Conservation (phyloP, 2,888 invertebrate genomes). For the Geophilus truncorum region DNA sequence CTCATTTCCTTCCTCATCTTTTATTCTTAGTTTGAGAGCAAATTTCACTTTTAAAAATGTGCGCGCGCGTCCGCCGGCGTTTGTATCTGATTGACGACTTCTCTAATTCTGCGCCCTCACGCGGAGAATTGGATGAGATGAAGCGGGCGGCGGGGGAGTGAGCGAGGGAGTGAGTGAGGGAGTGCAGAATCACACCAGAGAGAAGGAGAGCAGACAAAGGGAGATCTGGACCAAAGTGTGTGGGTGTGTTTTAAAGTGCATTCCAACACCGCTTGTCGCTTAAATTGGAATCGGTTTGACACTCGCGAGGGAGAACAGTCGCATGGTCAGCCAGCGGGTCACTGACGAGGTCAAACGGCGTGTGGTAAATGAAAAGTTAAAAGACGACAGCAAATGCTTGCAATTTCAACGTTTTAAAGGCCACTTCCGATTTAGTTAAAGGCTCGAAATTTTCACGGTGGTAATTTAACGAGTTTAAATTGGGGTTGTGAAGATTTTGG, state of each 20-base stretch:
- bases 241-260: slow-evolving; percentile 20
- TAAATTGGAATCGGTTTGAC: slow-evolving; percentile 21
- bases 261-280: not conserved
- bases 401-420: too few relatives aligned
- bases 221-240: not conserved
- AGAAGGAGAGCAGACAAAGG: not conserved
- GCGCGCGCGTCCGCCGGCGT: not conserved
- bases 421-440: too few relatives aligned
- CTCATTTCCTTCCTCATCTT: slow-evolving; percentile 22
- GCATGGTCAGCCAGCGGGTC: not conserved
- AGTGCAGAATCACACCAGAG: not conserved
- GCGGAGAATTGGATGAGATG: slow-evolving; percentile 24
- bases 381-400: too few relatives aligned
- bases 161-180: not conserved
- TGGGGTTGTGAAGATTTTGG: too few relatives aligned
- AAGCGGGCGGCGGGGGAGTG: not conserved
- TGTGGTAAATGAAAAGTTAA: too few relatives aligned
- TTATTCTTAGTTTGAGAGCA: not conserved
- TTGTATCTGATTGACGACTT: slow-evolving; percentile 17
- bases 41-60: slow-evolving; percentile 25
- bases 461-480: too few relatives aligned
- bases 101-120: slow-evolving; percentile 14
- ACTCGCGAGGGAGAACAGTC: slow-evolving; percentile 4
- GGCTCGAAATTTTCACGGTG: too few relatives aligned
- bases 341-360: not conserved